phyloP scores from a whole-genome alignment of 2,113 vertebrate species.

The Suricata suricatta region DNA sequence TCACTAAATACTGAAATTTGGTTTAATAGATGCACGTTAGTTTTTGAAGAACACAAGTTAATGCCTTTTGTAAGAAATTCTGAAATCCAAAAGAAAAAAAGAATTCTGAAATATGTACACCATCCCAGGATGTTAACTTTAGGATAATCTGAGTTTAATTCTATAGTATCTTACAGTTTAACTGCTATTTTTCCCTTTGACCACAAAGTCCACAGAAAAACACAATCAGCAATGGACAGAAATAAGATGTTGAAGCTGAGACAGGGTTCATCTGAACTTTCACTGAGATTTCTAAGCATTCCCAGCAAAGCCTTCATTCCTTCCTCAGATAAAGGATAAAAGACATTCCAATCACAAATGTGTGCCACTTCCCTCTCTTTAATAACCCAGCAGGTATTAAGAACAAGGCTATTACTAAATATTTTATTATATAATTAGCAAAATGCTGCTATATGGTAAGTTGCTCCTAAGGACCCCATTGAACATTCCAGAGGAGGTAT shows the following conservation, averaged over 20 bases:
- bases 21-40: background rate
- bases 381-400: background rate
- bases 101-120: background rate
- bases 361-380: background rate
- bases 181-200: background rate
- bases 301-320: background rate
- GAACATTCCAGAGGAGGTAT: background rate
- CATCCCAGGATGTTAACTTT: background rate
- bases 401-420: background rate
- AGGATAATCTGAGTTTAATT: background rate
- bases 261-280: background rate
- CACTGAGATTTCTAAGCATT: background rate
- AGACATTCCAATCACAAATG: background rate
- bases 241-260: background rate
- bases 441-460: background rate
- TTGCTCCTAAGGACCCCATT: background rate
- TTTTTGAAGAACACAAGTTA: background rate
- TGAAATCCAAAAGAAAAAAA: background rate
- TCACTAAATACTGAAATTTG: background rate
- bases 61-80: background rate
- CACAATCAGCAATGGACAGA: background rate
- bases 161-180: background rate
- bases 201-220: slow-evolving; percentile 30
- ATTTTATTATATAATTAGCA: background rate
- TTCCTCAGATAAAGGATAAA: slow-evolving; percentile 5